Percentiles rank a stretch among this genome's conserved stretches.
Evolutionary conservation across 1,140 invertebrate species (phyloP).

Genomic region (Batillaria attramentaria): DNA sequence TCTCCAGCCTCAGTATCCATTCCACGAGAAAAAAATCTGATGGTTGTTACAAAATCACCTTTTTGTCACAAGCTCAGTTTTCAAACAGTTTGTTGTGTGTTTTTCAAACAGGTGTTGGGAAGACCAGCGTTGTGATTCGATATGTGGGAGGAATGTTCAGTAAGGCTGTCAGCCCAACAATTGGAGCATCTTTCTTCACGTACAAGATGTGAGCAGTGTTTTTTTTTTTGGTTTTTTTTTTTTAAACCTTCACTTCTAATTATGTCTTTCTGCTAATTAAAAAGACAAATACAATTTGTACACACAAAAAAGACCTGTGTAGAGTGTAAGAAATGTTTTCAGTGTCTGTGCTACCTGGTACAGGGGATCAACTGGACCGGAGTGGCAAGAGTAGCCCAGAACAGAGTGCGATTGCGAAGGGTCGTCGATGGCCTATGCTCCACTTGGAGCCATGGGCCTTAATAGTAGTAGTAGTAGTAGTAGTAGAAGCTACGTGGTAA

Average conservation of each 20-base stretch:
- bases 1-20: neutral
- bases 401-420: too few species aligned
- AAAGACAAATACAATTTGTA: neutral
- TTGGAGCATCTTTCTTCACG: constrained; percentile 90
- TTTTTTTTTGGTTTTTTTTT: constrained; percentile 38
- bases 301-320: neutral
- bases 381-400: too few species aligned
- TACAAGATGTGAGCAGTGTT: constrained; percentile 81
- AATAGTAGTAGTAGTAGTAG: too few species aligned
- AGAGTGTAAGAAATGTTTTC: too few species aligned
- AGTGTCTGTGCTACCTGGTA: neutral
- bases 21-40: neutral
- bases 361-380: too few species aligned
- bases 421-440: too few species aligned
- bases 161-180: constrained; percentile 83
- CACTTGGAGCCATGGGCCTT: too few species aligned
- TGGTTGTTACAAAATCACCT: too few species aligned
- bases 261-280: neutral
- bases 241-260: neutral
- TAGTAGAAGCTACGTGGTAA: too few species aligned
- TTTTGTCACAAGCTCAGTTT: neutral
- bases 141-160: constrained; percentile 86
- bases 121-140: constrained; percentile 86
- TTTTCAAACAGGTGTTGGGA: constrained; percentile 92
- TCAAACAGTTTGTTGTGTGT: neutral